Evolutionary conservation across 2,113 vertebrate species (phyloP).

Genomic region (Phylloscopus trochilus): DNA sequence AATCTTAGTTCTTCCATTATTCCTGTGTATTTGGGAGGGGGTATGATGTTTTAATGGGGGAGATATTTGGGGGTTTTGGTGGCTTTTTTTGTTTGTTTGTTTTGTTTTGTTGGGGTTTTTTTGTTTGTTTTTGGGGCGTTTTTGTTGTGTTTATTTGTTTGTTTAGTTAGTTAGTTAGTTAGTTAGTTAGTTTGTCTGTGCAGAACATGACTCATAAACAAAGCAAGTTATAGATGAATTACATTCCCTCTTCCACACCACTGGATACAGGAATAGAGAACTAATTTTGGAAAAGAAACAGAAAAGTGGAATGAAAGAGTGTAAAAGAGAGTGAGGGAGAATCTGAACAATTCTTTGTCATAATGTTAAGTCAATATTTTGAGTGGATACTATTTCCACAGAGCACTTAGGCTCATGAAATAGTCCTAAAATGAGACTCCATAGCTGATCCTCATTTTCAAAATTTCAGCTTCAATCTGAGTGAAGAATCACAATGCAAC

Average conservation of each 20-base stretch:
- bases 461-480: neutral
- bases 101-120: too few species aligned
- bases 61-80: too few species aligned
- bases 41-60: neutral
- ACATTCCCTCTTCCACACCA: accelerated
- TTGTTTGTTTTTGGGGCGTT: neutral
- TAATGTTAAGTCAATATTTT: neutral
- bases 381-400: neutral
- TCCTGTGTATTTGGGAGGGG: neutral
- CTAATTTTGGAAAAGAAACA: neutral
- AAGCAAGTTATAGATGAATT: neutral
- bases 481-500: neutral
- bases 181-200: neutral
- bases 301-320: neutral
- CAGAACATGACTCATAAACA: neutral
- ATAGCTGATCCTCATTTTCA: neutral
- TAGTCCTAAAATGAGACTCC: neutral
- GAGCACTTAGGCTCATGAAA: neutral
- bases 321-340: neutral
- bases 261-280: neutral
- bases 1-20: neutral
- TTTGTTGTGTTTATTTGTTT: too few species aligned
- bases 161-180: too few species aligned
- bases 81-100: too few species aligned
- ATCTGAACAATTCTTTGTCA: neutral